Evolutionary conservation across 1,140 invertebrate genomes (phyloP).

Genomic region (Formica exsecta): DNA sequence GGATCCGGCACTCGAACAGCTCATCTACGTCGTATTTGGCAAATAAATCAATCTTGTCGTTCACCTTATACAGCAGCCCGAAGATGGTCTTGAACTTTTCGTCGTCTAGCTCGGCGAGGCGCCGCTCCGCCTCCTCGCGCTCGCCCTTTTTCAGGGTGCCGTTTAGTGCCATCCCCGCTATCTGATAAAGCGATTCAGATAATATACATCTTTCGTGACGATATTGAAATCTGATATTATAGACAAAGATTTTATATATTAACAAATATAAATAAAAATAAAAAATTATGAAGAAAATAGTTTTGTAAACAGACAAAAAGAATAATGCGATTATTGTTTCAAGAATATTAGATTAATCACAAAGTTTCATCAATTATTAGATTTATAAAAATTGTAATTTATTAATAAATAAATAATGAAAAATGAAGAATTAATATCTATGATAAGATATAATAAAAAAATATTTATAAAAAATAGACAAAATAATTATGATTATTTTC

Average conservation of each 20-base stretch:
- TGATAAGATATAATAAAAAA: slow-evolving; percentile 4
- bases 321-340: slow-evolving; percentile 3
- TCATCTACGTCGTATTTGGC: slow-evolving; percentile 89
- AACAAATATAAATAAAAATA: background rate
- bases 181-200: slow-evolving; percentile 83
- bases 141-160: slow-evolving; percentile 88
- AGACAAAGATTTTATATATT: background rate
- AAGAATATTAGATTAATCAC: background rate
- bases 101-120: slow-evolving; percentile 87
- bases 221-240: background rate
- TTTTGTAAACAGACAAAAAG: background rate
- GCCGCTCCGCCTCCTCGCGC: slow-evolving; percentile 87
- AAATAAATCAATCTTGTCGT: slow-evolving; percentile 89
- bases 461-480: background rate
- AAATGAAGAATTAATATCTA: background rate
- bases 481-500: background rate
- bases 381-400: slow-evolving; percentile 17
- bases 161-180: slow-evolving; percentile 90
- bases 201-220: background rate
- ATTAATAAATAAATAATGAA: slow-evolving; percentile 1
- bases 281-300: background rate
- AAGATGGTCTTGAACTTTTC: slow-evolving; percentile 90
- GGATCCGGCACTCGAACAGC: slow-evolving; percentile 93
- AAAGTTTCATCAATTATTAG: background rate
- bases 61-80: slow-evolving; percentile 88